Conservation (phyloP, 2,113 vertebrate species). For the Prolemur simus region DNA sequence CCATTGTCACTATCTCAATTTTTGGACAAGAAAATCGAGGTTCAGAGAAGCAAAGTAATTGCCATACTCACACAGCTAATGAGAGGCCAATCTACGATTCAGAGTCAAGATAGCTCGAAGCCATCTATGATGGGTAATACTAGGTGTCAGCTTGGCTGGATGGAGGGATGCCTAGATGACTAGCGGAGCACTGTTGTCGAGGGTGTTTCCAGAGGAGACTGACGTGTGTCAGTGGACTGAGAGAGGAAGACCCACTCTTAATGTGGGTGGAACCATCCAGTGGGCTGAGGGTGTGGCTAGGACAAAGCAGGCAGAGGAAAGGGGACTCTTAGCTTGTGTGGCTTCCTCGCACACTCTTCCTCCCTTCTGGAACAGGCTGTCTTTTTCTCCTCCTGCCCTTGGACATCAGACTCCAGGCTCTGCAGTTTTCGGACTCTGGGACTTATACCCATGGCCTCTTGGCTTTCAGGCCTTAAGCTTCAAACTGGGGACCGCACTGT, state of each 20-base stretch:
- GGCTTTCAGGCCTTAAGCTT: neutral
- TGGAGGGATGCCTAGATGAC: neutral
- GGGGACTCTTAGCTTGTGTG: too few species aligned
- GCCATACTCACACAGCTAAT: neutral
- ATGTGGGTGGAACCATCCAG: neutral
- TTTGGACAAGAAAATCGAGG: neutral
- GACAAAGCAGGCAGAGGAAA: neutral
- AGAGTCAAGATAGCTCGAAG: neutral
- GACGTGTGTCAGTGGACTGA: neutral
- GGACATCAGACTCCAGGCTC: neutral
- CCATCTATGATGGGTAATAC: neutral
- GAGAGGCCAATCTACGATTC: neutral
- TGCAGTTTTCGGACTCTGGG: neutral
- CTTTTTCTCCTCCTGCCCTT: neutral
- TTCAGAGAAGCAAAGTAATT: neutral
- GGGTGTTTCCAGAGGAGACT: neutral
- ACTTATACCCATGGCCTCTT: neutral
- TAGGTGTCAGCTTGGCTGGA: neutral
- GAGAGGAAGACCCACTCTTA: neutral
- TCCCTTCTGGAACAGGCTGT: neutral
- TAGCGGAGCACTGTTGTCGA: neutral
- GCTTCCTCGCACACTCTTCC: neutral
- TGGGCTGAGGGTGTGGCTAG: neutral
- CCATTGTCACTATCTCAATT: neutral
- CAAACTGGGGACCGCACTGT: neutral